A percentile compares a stretch with the other conserved stretches of the same genome.
Evolutionary conservation across 2,888 invertebrate species (phyloP).

Genomic region (Coelogynopora nodosa): DNA sequence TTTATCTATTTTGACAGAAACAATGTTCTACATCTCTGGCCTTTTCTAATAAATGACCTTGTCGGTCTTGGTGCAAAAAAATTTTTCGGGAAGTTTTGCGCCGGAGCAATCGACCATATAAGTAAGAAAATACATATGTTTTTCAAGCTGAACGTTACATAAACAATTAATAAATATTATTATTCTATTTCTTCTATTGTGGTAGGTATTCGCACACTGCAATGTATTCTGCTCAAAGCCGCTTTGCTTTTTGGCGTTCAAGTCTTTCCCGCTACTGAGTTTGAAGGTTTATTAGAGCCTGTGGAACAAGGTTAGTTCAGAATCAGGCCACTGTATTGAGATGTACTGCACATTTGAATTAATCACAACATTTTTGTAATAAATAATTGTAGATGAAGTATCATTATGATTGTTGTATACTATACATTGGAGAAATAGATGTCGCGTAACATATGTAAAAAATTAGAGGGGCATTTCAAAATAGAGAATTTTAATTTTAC

Average conservation of each 20-base stretch:
- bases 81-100: slow-evolving; percentile 97
- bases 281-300: slow-evolving; percentile 68
- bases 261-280: slow-evolving; percentile 79
- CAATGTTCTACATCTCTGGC: slow-evolving; percentile 96
- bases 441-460: no score
- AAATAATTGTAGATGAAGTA: no score
- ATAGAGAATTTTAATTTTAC: no score
- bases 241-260: slow-evolving; percentile 89
- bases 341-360: no score
- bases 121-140: slow-evolving; percentile 69
- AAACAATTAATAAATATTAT: background rate
- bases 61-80: slow-evolving; percentile 89
- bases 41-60: slow-evolving; percentile 91
- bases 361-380: no score
- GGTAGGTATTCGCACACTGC: slow-evolving; percentile 79
- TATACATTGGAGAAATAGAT: no score
- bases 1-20: slow-evolving; percentile 63
- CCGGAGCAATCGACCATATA: slow-evolving; percentile 95
- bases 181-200: background rate
- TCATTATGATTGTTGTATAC: no score
- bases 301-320: slow-evolving; percentile 34
- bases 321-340: no score
- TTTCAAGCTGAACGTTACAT: background rate
- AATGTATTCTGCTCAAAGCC: slow-evolving; percentile 90
- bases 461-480: no score